phyloP scores from a whole-genome alignment of 2,113 vertebrate species.

The Mellivora capensis region DNA sequence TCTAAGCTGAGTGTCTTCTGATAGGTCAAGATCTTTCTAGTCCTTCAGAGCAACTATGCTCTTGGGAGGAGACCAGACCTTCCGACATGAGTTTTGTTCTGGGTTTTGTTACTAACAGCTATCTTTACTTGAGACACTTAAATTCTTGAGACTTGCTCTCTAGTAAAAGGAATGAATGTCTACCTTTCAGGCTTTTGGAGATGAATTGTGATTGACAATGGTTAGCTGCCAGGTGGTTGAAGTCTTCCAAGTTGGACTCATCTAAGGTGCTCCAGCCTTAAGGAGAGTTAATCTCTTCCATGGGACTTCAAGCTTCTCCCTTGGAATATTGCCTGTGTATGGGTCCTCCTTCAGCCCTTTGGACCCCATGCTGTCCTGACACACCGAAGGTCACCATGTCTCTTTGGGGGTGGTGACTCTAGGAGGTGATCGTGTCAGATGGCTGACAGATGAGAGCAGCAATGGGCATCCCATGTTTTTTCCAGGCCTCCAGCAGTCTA shows the following conservation, averaged over 20 bases:
- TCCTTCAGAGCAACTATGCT: accelerated
- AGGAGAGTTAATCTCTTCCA: neutral
- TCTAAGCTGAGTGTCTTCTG: neutral
- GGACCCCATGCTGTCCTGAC: accelerated
- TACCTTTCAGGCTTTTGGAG: neutral
- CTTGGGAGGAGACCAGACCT: too few species aligned
- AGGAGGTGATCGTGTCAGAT: neutral
- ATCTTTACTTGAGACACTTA: neutral
- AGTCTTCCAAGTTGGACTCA: neutral
- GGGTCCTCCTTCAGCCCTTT: neutral
- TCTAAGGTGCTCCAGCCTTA: neutral
- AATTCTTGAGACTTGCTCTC: neutral
- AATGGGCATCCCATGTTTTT: neutral
- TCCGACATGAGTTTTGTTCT: neutral
- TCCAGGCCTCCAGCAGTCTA: neutral
- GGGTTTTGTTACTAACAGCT: neutral
- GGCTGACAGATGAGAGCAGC: neutral
- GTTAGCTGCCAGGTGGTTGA: neutral
- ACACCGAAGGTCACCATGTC: neutral
- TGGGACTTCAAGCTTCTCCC: accelerated
- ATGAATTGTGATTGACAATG: too few species aligned
- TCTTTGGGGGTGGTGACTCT: neutral
- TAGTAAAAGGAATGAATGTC: neutral
- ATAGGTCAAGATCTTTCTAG: neutral
- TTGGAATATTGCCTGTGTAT: accelerated